Evolutionary conservation across 37 sponge, comb jelly and placozoan genomes (phyloP), one percentile per base, ranked within the genome.

Genomic region (Mnemiopsis leidyi): DNA sequence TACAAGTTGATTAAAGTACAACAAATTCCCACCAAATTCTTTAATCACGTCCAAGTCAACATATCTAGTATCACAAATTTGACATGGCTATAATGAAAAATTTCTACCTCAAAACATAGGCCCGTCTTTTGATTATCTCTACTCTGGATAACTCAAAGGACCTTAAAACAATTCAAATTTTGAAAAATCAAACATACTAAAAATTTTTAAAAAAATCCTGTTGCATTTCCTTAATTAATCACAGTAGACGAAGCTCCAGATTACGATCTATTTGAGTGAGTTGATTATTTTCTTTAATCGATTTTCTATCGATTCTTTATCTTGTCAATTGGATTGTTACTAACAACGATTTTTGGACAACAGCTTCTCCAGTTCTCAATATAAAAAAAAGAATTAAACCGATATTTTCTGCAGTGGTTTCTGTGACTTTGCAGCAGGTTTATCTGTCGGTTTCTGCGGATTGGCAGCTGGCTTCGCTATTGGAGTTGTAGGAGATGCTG

Each of bases 391-490:
- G n/a, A n/a, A n/a, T n/a, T n/a, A n/a, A n/a, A n/a, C n/a, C n/a
- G n/a, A n/a, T n/a, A n/a, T n/a, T n/a, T n/a, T n/a, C 13, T 48
- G 61, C 61, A 48, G 61, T 48, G 61, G 61, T 18, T 98, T 98
- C 83, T 69, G 93, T 0, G 93, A 95, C 48, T 95, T 98, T 69
- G 97, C 97, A 32, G 99, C 96, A 23, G 99, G 99, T 30, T 94
- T 98, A 37, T 95, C 96, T 33, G 99, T 98, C 39, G 99, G 99
- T 48, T 95, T 98, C 94, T 97, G 99, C 94, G 99, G 97, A 23
- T 92, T 98, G 20, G 97, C 96, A 9, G 99, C 97, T 26, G 99
- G 99, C 13, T 98, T 98, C 94, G 97, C 99, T 21, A 96, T 98
- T 75, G 99, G 99, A 0, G 97, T 98, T 24, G 97, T 97, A 20